Evolutionary conservation across 2,888 invertebrate species (phyloP).

Genomic region (Agriopis leucophaearia): DNA sequence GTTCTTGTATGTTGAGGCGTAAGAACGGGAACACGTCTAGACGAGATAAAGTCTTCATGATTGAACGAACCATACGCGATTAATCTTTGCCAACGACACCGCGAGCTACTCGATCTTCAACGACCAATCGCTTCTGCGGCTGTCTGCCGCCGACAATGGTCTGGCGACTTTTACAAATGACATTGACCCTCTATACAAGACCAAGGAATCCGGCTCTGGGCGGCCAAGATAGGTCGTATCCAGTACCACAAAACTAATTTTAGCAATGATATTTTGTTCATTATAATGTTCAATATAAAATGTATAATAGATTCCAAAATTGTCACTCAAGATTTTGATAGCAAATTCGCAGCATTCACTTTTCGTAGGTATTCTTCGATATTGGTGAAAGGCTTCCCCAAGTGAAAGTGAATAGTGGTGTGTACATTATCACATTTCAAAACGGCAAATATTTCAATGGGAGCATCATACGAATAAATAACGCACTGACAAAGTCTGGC

Average conservation of each 20-base stretch:
- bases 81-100: constrained; percentile 45
- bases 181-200: constrained; percentile 37
- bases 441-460: constrained; percentile 4
- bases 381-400: constrained; percentile 71
- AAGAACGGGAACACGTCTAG: constrained; percentile 47
- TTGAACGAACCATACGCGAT: constrained; percentile 47
- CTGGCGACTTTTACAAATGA: constrained; percentile 36
- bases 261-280: not conserved
- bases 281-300: not conserved
- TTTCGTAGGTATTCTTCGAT: constrained; percentile 52
- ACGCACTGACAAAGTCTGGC: not conserved
- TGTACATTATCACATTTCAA: constrained; percentile 35
- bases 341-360: constrained; percentile 58
- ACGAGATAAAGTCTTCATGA: constrained; percentile 56
- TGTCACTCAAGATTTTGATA: constrained; percentile 26
- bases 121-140: constrained; percentile 26
- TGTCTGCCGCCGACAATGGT: constrained; percentile 31
- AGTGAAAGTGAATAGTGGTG: constrained; percentile 57
- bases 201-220: not conserved
- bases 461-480: not conserved
- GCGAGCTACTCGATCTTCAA: constrained; percentile 37
- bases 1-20: constrained; percentile 14
- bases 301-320: constrained; percentile 10
- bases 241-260: constrained; percentile 8
- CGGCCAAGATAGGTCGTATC: not conserved